Conservation (phyloP, 2,888 invertebrate genomes). For the Timema cristinae region DNA sequence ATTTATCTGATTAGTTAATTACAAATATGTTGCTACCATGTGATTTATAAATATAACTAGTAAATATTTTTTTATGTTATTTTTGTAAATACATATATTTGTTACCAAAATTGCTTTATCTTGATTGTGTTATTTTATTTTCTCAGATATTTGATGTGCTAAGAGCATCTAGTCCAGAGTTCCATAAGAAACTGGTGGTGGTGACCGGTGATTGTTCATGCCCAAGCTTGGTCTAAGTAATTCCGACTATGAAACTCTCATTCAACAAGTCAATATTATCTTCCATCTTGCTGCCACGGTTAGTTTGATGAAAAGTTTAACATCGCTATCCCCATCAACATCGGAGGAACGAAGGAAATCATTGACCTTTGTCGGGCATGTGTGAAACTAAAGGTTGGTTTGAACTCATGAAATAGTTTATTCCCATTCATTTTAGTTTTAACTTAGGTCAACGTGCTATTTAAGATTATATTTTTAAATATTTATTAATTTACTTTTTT, state of each 20-base stretch:
- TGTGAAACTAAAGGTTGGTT: neutral
- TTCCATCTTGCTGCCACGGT: conserved; percentile 5
- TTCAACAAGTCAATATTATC: neutral
- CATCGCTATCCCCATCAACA: neutral
- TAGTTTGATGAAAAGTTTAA: conserved; percentile 8
- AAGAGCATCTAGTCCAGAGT: neutral
- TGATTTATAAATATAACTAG: no score
- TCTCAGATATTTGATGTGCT: neutral
- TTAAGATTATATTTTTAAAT: no score
- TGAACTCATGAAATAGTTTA: no score
- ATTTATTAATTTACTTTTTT: no score
- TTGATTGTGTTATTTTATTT: no score
- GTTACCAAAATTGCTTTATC: no score
- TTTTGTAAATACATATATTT: no score
- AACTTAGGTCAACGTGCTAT: no score
- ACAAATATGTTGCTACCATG: no score
- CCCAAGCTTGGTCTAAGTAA: conserved; percentile 4
- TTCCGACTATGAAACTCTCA: neutral
- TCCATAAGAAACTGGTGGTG: neutral
- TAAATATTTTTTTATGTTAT: no score
- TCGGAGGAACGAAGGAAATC: neutral
- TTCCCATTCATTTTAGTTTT: no score
- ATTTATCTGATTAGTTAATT: no score
- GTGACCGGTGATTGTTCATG: neutral
- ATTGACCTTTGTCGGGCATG: neutral